Percentiles rank a stretch among this genome's conserved stretches.
Evolutionary conservation across 1,140 invertebrate species (phyloP).

Genomic region (Periplaneta americana): DNA sequence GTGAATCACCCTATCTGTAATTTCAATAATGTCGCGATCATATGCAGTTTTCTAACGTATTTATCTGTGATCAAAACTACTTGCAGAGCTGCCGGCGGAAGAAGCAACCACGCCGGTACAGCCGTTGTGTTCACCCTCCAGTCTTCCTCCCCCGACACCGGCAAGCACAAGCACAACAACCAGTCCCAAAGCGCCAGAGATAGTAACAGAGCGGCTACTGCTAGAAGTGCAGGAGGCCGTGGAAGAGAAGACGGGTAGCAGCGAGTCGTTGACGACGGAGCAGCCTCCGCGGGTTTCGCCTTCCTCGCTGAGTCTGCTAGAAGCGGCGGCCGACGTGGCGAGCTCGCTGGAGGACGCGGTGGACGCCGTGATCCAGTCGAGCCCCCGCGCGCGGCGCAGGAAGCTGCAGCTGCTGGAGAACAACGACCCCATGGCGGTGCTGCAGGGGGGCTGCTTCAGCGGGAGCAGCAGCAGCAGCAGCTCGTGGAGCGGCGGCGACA

Average conservation of each 20-base stretch:
- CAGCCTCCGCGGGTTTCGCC: constrained; percentile 25
- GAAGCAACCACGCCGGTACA: not conserved
- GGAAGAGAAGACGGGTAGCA: not conserved
- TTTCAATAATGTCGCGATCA: too few relatives aligned
- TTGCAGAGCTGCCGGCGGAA: not conserved
- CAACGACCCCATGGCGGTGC: constrained; percentile 40
- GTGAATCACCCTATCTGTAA: too few relatives aligned
- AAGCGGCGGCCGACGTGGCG: constrained; percentile 58
- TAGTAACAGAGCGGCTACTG: not conserved
- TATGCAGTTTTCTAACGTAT: too few relatives aligned
- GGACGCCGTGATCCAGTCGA: constrained; percentile 53
- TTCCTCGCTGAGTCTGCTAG: constrained; percentile 42
- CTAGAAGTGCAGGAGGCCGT: not conserved
- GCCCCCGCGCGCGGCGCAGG: constrained; percentile 45
- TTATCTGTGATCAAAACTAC: too few relatives aligned
- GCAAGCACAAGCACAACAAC: not conserved
- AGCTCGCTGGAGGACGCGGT: constrained; percentile 61
- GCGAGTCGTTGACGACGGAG: not conserved
- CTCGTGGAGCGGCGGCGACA: not conserved
- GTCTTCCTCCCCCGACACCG: not conserved
- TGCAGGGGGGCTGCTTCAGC: constrained; percentile 33
- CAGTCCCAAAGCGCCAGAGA: not conserved
- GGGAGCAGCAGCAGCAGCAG: not conserved
- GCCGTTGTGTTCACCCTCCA: not conserved
- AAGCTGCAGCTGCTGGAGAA: constrained; percentile 41